A percentile compares a stretch with the other conserved stretches of the same genome.
These are phyloP conservation scores for Onchidella celtica DNA, from an alignment of 2,888 invertebrate genomes.

Conservation along the genomic window DNA sequence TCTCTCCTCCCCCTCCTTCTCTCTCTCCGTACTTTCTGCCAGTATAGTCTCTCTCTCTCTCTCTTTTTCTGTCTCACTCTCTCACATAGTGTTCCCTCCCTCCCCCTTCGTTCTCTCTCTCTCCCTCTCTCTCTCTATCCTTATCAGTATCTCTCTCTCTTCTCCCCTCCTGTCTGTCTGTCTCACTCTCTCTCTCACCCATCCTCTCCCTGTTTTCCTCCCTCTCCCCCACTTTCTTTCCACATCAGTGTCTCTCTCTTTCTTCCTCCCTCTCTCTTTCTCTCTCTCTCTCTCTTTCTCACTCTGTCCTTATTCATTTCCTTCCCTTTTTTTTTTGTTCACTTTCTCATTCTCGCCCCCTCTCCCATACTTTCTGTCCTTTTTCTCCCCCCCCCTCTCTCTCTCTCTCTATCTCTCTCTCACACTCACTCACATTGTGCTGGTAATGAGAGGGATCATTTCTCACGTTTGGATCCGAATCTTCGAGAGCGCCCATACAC, in stretches of 20 bases:
- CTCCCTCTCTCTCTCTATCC: not conserved
- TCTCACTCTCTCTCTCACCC: constrained; percentile 14
- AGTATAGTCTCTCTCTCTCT: not conserved
- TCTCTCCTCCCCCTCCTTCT: too few species aligned
- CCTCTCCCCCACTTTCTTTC: not conserved
- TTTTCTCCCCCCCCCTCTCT: not conserved
- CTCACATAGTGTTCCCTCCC: not conserved
- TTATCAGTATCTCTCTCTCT: not conserved
- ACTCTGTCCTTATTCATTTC: not conserved
- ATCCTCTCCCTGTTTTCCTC: constrained; percentile 15
- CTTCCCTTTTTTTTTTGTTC: constrained; percentile 6
- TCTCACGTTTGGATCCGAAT: too few species aligned
- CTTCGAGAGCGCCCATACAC: too few species aligned
- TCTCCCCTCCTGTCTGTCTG: not conserved
- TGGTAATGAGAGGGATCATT: too few species aligned
- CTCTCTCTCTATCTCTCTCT: constrained; percentile 1
- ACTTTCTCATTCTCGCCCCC: not conserved
- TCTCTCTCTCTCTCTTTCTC: not conserved
- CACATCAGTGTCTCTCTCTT: not conserved
- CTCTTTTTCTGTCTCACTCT: not conserved
- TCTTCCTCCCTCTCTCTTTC: not conserved
- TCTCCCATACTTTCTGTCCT: not conserved
- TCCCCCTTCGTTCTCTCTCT: not conserved
- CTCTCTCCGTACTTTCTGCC: not conserved
- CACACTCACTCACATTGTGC: not conserved